phyloP scores from a whole-genome alignment of 2,888 invertebrate genomes.

The Melieria crassipennis region DNA sequence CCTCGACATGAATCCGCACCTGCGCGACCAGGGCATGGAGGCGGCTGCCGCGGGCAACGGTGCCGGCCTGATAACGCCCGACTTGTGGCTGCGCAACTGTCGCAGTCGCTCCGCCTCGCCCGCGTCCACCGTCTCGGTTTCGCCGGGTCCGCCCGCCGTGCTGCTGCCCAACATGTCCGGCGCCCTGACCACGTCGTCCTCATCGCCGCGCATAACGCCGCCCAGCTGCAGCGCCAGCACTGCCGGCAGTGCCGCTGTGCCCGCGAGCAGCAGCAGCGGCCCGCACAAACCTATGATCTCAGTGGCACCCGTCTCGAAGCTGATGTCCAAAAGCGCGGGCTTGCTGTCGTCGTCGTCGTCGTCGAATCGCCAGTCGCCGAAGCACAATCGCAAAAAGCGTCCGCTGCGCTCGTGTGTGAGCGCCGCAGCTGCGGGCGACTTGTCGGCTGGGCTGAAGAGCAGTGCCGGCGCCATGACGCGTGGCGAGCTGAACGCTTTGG shows the following conservation, averaged over 20 bases:
- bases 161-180: conserved; percentile 19
- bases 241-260: conserved; percentile 13
- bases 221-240: too few species aligned
- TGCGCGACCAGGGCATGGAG: conserved; percentile 67
- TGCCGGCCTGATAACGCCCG: conserved; percentile 81
- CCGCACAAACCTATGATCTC: conserved; percentile 73
- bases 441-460: conserved; percentile 12
- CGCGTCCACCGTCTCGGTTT: conserved; percentile 69
- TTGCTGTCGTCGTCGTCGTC: conserved; percentile 43
- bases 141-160: conserved; percentile 65
- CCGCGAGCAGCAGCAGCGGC: conserved; percentile 11
- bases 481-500: conserved; percentile 21
- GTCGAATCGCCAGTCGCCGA: conserved; percentile 49
- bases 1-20: conserved; percentile 83
- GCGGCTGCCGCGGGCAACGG: conserved; percentile 55
- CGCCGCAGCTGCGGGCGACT: conserved; percentile 33
- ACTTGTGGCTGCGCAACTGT: conserved; percentile 88
- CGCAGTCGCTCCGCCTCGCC: conserved; percentile 73
- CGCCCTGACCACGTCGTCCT: conserved; percentile 10
- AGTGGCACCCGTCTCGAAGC: conserved; percentile 74
- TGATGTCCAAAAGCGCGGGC: conserved; percentile 67
- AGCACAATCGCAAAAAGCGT: conserved; percentile 54
- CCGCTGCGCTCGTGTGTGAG: conserved; percentile 40
- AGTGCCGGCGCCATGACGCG: conserved; percentile 3
- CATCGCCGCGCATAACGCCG: conserved; percentile 9